Base-by-base conservation (phyloP, 2,113 vertebrate genomes). In the Crotalus helleri region DNA sequence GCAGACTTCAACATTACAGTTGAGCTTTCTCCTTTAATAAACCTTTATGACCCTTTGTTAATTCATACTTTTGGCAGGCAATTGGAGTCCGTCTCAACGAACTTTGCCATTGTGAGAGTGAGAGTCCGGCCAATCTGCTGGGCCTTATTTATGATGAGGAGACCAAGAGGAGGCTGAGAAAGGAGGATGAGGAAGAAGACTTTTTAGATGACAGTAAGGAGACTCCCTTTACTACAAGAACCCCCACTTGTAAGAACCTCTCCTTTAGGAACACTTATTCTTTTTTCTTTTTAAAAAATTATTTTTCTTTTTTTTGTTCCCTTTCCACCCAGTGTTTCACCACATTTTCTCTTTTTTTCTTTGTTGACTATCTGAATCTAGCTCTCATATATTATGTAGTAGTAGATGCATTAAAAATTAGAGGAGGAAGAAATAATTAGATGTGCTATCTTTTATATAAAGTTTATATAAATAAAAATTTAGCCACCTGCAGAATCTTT, bases 171-270 rank as follows among this genome's bases (percentile, higher is more conserved):
- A 98, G 98, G 19, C 98, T 99, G 96, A 98, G 98, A 87, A 99
- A 99, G 96, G 99, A 99, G 95, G 99, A 99, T 92, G 99, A 99
- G 97, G 99, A 99, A 88, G 99, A 99, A 98, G 99, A 99, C 97
- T 99, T 99, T 98, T 98, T 99, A 97, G 99, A 99, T 97, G 99
- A 99, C 98, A 99, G 99, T 99, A 98, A 98, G 99, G 97, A 98
- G 97, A 97, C 96, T 97, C 97, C 98, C 98, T 98, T 98, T 98
- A 98, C 98, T 98, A 98, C 98, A 98, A 98, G 97, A 98, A 96
- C 96, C 98, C 97, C 97, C 92, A 97, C 98, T 98, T 98, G 98
- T 98, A 98, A 98, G 98, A 98, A 98, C 93, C 97, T 98, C 97
- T 98, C 97, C 97, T 97, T 98, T 97, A 97, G 98, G 98, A 97